Base-by-base conservation (phyloP, 2,797 vertebrate genomes). In the Microctenopoma steveboyesi region DNA sequence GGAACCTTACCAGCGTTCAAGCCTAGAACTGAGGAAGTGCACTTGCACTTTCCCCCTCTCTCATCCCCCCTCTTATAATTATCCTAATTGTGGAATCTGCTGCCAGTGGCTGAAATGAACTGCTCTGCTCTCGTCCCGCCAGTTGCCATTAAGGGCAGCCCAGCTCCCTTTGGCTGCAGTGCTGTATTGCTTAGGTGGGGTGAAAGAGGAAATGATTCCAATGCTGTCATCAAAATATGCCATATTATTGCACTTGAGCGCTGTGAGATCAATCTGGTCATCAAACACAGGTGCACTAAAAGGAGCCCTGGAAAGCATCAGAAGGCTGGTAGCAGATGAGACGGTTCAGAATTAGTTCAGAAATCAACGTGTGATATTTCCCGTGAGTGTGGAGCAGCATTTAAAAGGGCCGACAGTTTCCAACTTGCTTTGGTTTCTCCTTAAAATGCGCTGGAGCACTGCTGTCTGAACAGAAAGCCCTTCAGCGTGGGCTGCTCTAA, bases 51-150 rank as follows among this genome's bases (percentile, higher is more conserved):
- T 67, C 22, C 35, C 47, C 64, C 61, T 64, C 45, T 47, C 42
- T 59, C 57, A 30, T 3, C 28, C 43, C 16, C 35, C 43, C 47
- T 5, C 69, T 83, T 90, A 90, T 89, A 86, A 88, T 93, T 55
- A 88, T 89, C 74, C 88, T 87, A 91, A 91, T 92, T 86, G 88
- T 84, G 64, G 85, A 89, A 88, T 89, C 62, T 81, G 77, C 79
- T 89, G 82, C 86, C 83, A 76, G 73, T 45, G 54, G 64, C 81
- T 76, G 71, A 83, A 89, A 89, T 71, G 62, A 92, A 87, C 82
- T 76, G 66, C 82, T 79, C 66, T 39, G 77, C 70, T 80, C 76
- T 85, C 46, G 13, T 76, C 70, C 69, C 79, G 86, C 87, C 85
- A 76, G 76, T 54, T 72, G 79, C 82, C 91, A 86, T 90, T 89